Evolutionary conservation across 2,888 invertebrate species (phyloP).

Genomic region (Saturnia japonica): DNA sequence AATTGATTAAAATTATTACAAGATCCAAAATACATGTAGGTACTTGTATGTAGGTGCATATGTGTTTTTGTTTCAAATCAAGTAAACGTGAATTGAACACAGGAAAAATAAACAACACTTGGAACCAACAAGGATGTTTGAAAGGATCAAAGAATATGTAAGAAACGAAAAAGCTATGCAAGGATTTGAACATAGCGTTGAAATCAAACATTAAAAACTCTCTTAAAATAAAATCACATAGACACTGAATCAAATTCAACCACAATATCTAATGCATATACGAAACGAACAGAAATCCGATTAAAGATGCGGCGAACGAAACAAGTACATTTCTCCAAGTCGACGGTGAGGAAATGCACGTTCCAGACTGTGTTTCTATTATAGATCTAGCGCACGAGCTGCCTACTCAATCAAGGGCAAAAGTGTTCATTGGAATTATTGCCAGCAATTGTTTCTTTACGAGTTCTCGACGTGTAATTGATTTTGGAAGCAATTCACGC

Average conservation of each 20-base stretch:
- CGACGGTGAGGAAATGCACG: constrained; percentile 6
- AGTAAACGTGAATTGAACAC: too few species aligned
- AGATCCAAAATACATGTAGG: too few species aligned
- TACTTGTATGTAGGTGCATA: too few species aligned
- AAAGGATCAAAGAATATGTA: neutral
- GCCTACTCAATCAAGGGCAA: constrained; percentile 6
- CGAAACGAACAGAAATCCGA: neutral
- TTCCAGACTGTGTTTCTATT: neutral
- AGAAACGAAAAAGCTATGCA: neutral
- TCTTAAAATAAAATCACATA: neutral
- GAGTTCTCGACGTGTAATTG: constrained; percentile 3
- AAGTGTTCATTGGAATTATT: constrained; percentile 15
- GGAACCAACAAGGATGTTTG: too few species aligned
- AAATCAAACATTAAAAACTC: neutral
- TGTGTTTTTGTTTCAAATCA: too few species aligned
- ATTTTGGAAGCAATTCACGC: constrained; percentile 5
- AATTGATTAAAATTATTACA: neutral
- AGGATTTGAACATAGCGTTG: neutral
- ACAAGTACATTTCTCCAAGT: neutral
- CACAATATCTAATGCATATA: neutral
- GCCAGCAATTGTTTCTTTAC: constrained; percentile 7
- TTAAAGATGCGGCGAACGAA: constrained; percentile 2
- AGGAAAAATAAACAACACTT: too few species aligned
- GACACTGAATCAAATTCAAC: neutral
- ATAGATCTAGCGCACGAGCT: constrained; percentile 2